phyloP scores from a whole-genome alignment of 2,888 invertebrate genomes.

The Hemistola chrysoprasaria region DNA sequence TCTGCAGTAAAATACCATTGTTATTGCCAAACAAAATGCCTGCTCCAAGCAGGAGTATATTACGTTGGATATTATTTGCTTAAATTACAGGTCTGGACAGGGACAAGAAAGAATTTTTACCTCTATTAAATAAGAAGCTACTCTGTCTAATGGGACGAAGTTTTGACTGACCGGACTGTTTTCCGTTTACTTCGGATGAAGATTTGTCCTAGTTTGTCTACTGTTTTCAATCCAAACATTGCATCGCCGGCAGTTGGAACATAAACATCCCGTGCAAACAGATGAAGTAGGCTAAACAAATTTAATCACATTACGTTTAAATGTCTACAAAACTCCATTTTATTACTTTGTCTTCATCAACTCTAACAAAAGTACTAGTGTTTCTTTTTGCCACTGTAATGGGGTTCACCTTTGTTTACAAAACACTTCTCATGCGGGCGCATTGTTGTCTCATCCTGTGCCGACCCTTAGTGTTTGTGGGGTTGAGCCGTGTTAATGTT shows the following conservation, averaged over 20 bases:
- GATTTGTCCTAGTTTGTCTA: constrained; percentile 55
- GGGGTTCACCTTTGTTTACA: constrained; percentile 46
- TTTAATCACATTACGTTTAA: constrained; percentile 50
- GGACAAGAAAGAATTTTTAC: constrained; percentile 18
- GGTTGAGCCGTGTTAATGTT: constrained; percentile 36
- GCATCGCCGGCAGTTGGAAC: constrained; percentile 44
- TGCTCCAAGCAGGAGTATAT: constrained; percentile 10
- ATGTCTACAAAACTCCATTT: constrained; percentile 39
- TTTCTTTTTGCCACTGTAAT: constrained; percentile 35
- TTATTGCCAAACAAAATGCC: constrained; percentile 22
- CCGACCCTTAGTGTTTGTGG: constrained; percentile 43
- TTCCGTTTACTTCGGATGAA: constrained; percentile 33
- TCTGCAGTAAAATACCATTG: constrained; percentile 25
- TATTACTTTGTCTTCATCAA: constrained; percentile 25
- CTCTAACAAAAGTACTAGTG: constrained; percentile 35
- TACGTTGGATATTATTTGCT: constrained; percentile 20
- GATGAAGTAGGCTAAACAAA: constrained; percentile 62
- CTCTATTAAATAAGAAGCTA: constrained; percentile 21
- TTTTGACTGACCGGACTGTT: constrained; percentile 45
- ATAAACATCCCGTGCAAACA: constrained; percentile 65
- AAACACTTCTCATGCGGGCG: constrained; percentile 58
- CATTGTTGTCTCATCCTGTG: constrained; percentile 57
- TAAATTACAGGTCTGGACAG: constrained; percentile 15
- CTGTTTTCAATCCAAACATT: constrained; percentile 67
- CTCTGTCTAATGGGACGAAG: constrained; percentile 49